Evolutionary conservation across 2,888 invertebrate species (phyloP).

Genomic region (Dasypolia templi): DNA sequence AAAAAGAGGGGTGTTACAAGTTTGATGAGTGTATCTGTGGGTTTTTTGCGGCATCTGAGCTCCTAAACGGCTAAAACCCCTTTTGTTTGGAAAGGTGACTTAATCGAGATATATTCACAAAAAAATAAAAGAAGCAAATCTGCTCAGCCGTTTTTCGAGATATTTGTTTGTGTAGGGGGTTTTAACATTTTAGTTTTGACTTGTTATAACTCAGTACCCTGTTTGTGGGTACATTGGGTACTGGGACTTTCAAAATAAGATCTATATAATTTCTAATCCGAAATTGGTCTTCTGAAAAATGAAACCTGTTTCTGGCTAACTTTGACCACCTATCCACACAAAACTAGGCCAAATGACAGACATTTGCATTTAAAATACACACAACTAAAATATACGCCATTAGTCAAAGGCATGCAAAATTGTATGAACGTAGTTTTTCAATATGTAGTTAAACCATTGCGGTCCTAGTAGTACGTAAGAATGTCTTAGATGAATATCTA

Average conservation of each 20-base stretch:
- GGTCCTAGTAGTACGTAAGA: no score
- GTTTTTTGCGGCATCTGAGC: no score
- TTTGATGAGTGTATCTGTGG: no score
- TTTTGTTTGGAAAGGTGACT: no score
- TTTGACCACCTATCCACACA: constrained; percentile 31
- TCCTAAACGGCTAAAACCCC: no score
- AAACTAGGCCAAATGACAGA: constrained; percentile 63
- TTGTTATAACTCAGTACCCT: neutral
- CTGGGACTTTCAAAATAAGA: constrained; percentile 13
- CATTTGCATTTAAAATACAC: constrained; percentile 70
- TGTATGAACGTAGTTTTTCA: constrained; percentile 34
- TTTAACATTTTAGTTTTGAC: no score
- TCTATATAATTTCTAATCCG: constrained; percentile 18
- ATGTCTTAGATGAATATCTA: no score
- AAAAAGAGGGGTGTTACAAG: no score
- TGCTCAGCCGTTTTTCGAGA: no score
- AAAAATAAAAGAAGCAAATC: no score
- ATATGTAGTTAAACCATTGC: neutral
- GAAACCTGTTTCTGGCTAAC: constrained; percentile 19
- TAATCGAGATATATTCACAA: no score
- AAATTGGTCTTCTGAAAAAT: constrained; percentile 9
- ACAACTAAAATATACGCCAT: constrained; percentile 61
- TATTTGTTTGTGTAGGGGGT: no score
- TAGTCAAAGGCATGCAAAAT: constrained; percentile 55
- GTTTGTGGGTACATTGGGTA: neutral